Base-by-base conservation (phyloP, 35 echinoderm and acorn worm species). In the Apostichopus californicus region DNA sequence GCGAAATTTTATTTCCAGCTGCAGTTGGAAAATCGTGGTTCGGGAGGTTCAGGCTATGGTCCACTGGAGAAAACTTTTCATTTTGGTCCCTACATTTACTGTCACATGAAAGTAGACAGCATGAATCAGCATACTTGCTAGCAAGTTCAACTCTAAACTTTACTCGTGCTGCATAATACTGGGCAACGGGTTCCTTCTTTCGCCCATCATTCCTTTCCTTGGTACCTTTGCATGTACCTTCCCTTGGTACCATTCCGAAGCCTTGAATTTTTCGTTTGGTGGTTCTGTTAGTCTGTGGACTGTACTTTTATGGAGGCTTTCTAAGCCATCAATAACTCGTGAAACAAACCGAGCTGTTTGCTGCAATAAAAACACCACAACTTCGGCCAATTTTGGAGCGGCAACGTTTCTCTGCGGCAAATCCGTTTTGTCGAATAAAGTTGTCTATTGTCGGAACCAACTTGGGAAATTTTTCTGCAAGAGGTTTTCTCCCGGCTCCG, bases 81-180 rank as follows among this genome's bases (percentile, higher is more conserved):
- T 81, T 72, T 54, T 92, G 92, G 57, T n/a, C n/a, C n/a, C n/a
- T n/a, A n/a, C n/a, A 14, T 60, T 25, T 14, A 93, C 83, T 81
- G 78, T 81, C n/a, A 54, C 78, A 81, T 46, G 78, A 81, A 24
- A 55, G 20, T 7, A 81, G 5, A 46, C 5, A 81, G 46, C 5
- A 81, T 8, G 13, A 53, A 26, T 7, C 5, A 34, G 0, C 78
- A 81, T 81, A 8, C 53, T 81, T 24, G 21, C 20, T 81, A 5
- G n/a, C 9, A 28, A 81, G 26, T 81, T 81, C 78, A 34, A 81
- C 78, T 13, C 78, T 5, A 25, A 58, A 81, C 28, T 81, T 52
- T 0, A 81, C 78, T 24, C 78, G 6, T 13, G 1, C 26, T 24
- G 78, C 28, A 13, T 34, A 46, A 81, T 81, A 81, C 0, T 81